Evolutionary conservation across 2,797 vertebrate species (phyloP), one percentile per base, ranked within the genome.

Genomic region (Thamnophis elegans): DNA sequence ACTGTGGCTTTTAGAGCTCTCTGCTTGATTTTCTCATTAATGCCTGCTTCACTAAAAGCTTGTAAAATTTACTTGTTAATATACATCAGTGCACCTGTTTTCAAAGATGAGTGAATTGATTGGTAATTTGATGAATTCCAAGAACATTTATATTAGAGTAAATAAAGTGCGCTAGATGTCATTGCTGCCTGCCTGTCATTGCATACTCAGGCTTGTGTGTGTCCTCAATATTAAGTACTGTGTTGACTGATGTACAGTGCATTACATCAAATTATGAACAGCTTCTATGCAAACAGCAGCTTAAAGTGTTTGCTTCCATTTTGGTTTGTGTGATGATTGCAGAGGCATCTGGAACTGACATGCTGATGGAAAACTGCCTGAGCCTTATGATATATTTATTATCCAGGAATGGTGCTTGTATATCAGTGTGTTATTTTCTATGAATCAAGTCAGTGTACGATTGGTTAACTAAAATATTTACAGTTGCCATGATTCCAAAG

Each of bases 41-140:
- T 94, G 92, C 78, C 90, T 94, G 73, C 93, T 96, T 96, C 94
- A 86, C 93, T 94, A 94, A 90, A 95, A 96, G 94, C 95, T 89
- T 95, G 91, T 95, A 93, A 95, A 96, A 94, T 95, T 96, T 95
- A 91, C 91, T 93, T 89, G 94, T 95, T 96, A 96, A 95, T 96
- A 92, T 93, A 96, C 92, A 90, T 96, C 92, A 85, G 95, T 95
- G 91, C 92, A 89, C 90, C 89, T 95, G 96, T 95, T 97, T 95
- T 95, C 89, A 95, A 95, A 96, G 94, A 96, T 95, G 92, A 94
- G 93, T 94, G 94, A 96, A 96, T 96, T 96, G 96, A 96, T 95
- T 94, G 96, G 93, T 95, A 93, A 96, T 97, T 96, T 96, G 95
- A 95, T 97, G 95, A 96, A 95, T 94, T 97, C 94, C 32, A 94